Percentiles rank a stretch among this genome's conserved stretches.
Conservation (phyloP, 2,113 vertebrate species). For the Tringa solitaria region DNA sequence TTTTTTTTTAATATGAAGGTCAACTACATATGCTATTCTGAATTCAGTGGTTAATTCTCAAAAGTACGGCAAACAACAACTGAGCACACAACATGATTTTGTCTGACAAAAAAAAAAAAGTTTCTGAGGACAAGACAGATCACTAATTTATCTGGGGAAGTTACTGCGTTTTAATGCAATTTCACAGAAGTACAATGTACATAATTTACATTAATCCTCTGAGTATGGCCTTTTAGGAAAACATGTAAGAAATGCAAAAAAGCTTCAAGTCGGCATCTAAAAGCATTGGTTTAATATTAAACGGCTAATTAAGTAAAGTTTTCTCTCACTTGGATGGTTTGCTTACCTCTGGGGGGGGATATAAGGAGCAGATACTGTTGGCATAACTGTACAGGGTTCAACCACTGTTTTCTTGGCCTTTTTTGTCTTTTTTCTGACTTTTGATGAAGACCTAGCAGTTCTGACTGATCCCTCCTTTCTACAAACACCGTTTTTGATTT, state of each 20-base stretch:
- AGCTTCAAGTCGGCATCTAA: background rate
- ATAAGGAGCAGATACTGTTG: slow-evolving; percentile 80
- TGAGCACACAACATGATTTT: background rate
- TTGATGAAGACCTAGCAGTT: slow-evolving; percentile 78
- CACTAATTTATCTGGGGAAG: background rate
- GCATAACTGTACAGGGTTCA: slow-evolving; percentile 81
- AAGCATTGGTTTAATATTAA: background rate
- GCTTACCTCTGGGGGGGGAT: slow-evolving; percentile 92
- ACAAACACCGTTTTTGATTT: slow-evolving; percentile 87
- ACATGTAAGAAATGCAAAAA: background rate
- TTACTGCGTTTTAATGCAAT: background rate
- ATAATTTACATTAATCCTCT: background rate
- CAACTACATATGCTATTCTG: background rate
- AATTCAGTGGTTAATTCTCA: background rate
- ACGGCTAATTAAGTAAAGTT: background rate
- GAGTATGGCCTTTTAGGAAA: background rate
- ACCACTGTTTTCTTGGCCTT: slow-evolving; percentile 82
- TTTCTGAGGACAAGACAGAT: background rate
- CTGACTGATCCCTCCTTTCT: slow-evolving; percentile 76
- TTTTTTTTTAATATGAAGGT: background rate
- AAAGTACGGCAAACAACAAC: background rate
- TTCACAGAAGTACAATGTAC: background rate
- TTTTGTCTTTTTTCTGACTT: slow-evolving; percentile 88
- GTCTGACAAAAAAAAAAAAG: background rate
- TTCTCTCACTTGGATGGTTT: background rate